A percentile compares a stretch with the other conserved stretches of the same genome.
Evolutionary conservation across 2,797 vertebrate species (phyloP).

Genomic region (Manis crassicaudata): DNA sequence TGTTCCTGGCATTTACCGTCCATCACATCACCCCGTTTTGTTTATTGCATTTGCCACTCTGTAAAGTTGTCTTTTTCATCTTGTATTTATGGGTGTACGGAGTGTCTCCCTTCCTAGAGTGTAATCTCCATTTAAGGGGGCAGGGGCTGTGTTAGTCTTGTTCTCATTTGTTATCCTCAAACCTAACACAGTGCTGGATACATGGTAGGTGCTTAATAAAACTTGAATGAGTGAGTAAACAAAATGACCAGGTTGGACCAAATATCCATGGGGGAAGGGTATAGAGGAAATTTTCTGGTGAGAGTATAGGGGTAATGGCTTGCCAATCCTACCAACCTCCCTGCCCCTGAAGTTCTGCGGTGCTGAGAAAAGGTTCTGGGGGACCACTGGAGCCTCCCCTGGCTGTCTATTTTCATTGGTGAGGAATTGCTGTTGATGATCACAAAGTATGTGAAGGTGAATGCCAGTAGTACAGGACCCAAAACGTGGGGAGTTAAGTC

Average conservation of each 20-base stretch:
- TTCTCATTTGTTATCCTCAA: neutral
- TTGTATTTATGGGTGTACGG: neutral
- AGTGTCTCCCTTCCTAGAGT: neutral
- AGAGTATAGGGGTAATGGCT: neutral
- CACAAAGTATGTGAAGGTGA: neutral
- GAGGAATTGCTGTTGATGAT: neutral
- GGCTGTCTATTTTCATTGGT: neutral
- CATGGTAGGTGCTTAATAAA: neutral
- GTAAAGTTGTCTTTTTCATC: neutral
- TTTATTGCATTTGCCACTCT: neutral
- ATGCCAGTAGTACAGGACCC: neutral
- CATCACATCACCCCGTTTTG: neutral
- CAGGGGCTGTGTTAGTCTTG: neutral
- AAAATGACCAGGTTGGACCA: neutral
- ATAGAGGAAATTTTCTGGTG: neutral
- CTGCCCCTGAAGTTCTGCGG: neutral
- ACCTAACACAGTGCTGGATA: neutral
- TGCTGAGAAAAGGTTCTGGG: neutral
- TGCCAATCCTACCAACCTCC: neutral
- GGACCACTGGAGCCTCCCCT: neutral
- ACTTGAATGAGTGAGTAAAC: neutral
- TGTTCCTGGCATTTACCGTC: neutral
- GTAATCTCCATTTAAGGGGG: neutral
- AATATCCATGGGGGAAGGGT: neutral
- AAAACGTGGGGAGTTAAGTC: neutral